phyloP scores from a whole-genome alignment of 2,113 vertebrate species.

The Grammomys surdaster region DNA sequence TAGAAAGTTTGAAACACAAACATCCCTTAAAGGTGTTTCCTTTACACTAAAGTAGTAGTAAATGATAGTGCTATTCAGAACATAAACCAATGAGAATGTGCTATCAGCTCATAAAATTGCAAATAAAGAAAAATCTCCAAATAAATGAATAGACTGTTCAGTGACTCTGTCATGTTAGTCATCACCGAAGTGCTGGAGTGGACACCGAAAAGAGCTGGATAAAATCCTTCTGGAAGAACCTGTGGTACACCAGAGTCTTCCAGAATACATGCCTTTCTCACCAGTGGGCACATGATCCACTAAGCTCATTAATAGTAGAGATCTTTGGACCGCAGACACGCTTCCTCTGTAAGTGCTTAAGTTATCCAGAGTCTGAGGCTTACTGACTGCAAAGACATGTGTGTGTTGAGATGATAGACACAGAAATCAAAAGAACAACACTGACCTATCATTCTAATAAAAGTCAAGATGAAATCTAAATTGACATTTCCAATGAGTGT shows the following conservation, averaged over 20 bases:
- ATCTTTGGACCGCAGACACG: not conserved
- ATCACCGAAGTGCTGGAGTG: not conserved
- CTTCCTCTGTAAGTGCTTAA: not conserved
- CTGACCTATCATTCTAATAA: not conserved
- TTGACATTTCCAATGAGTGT: constrained; percentile 16
- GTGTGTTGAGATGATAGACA: not conserved
- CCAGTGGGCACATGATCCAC: not conserved
- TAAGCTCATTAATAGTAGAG: not conserved
- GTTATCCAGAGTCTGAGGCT: not conserved
- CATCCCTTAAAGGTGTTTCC: constrained; percentile 41
- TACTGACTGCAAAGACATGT: constrained; percentile 32
- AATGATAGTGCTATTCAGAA: constrained; percentile 50
- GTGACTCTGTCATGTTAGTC: not conserved
- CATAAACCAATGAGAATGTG: constrained; percentile 28
- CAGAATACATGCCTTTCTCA: not conserved
- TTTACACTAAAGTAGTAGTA: constrained; percentile 6
- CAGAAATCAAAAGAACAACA: not conserved
- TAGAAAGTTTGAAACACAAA: constrained; percentile 54
- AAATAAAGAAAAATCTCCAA: constrained; percentile 37
- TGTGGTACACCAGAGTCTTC: not conserved
- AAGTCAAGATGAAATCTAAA: constrained; percentile 36
- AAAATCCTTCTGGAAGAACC: not conserved
- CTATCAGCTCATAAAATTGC: constrained; percentile 31
- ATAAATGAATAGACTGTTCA: constrained; percentile 20
- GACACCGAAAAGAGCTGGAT: not conserved